Percentiles rank a stretch among this genome's conserved stretches.
Conservation (phyloP, 2,797 vertebrate species). For the Leuciscus waleckii region DNA sequence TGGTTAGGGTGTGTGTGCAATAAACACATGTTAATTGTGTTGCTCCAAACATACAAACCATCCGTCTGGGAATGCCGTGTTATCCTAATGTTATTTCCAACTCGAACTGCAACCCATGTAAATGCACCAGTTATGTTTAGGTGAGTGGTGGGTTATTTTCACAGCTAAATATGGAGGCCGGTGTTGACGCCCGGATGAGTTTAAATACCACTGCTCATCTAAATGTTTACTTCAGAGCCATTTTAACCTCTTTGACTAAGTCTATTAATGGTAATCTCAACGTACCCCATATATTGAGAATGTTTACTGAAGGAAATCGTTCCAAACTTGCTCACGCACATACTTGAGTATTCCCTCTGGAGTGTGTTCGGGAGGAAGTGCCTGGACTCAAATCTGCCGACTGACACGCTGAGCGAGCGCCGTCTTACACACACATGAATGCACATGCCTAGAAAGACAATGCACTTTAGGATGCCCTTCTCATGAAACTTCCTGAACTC, state of each 20-base stretch:
- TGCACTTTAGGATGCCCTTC: background rate
- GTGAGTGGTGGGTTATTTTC: background rate
- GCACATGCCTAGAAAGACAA: slow-evolving; percentile 1
- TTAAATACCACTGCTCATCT: background rate
- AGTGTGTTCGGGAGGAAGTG: background rate
- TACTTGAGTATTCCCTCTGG: background rate
- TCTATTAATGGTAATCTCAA: background rate
- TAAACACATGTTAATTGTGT: slow-evolving; percentile 35
- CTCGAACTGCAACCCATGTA: background rate
- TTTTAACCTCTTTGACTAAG: background rate
- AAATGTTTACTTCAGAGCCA: slow-evolving; percentile 15
- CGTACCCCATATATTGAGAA: background rate
- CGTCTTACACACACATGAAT: background rate
- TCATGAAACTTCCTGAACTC: background rate
- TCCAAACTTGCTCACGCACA: background rate
- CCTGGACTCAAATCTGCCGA: background rate
- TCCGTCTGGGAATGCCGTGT: slow-evolving; percentile 31
- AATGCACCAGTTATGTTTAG: slow-evolving; percentile 17
- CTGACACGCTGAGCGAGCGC: background rate
- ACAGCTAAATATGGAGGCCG: background rate
- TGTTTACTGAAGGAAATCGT: slow-evolving; percentile 2
- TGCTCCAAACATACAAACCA: slow-evolving; percentile 57
- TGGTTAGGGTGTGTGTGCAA: background rate
- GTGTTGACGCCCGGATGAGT: background rate
- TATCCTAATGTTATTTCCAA: slow-evolving; percentile 12